phyloP scores from a whole-genome alignment of 1,140 invertebrate species.

The Uloborus diversus region DNA sequence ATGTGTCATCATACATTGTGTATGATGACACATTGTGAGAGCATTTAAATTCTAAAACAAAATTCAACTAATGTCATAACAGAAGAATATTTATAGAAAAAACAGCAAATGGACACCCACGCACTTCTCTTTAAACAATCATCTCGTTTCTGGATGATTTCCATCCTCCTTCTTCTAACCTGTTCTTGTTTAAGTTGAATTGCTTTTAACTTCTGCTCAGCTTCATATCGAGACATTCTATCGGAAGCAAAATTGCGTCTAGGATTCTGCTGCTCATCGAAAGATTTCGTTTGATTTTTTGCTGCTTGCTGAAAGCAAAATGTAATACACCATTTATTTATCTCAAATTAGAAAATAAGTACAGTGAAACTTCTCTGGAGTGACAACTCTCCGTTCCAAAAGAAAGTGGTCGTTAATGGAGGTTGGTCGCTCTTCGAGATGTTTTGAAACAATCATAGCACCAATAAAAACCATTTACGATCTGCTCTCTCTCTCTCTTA shows the following conservation, averaged over 20 bases:
- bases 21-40: too few species aligned
- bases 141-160: conserved; percentile 52
- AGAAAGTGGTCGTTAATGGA: background rate
- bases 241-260: conserved; percentile 32
- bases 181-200: conserved; percentile 48
- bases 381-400: background rate
- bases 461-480: too few species aligned
- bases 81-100: background rate
- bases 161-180: conserved; percentile 37
- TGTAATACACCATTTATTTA: background rate
- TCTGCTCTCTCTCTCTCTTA: too few species aligned
- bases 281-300: conserved; percentile 44
- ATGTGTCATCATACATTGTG: too few species aligned
- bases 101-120: conserved; percentile 53
- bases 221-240: conserved; percentile 48
- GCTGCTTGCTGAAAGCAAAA: conserved; percentile 18
- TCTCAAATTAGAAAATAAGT: background rate
- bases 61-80: too few species aligned
- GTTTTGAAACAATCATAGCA: too few species aligned
- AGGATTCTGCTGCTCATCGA: conserved; percentile 42
- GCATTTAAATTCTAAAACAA: too few species aligned
- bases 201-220: conserved; percentile 38
- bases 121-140: conserved; percentile 54
- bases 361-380: too few species aligned
- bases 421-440: background rate